A percentile compares a stretch with the other conserved stretches of the same genome.
Evolutionary conservation across 2,113 vertebrate genomes (phyloP).

Genomic region (Anguilla japonica): DNA sequence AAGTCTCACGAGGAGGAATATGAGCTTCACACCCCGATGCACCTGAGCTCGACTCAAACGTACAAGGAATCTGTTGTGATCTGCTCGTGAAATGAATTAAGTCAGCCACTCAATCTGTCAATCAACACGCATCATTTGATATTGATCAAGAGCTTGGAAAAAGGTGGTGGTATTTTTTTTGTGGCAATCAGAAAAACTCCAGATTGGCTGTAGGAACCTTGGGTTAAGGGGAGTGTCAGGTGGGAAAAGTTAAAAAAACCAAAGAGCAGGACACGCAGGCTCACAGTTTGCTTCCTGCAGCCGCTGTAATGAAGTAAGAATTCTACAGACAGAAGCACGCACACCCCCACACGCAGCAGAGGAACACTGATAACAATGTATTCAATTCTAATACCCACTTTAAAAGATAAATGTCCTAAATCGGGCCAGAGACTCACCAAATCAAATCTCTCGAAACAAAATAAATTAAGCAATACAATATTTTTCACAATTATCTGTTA

Average conservation of each 20-base stretch:
- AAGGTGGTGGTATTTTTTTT: constrained; percentile 21
- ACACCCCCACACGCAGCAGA: constrained; percentile 29
- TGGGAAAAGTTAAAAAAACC: constrained; percentile 25
- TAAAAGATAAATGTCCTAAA: constrained; percentile 70
- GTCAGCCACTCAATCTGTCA: neutral
- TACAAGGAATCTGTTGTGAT: neutral
- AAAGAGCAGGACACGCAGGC: constrained; percentile 41
- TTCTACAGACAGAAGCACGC: constrained; percentile 22
- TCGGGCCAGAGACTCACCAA: constrained; percentile 51
- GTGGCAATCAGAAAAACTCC: neutral
- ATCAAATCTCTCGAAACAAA: constrained; percentile 77
- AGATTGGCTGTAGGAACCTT: neutral
- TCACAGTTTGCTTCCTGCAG: constrained; percentile 50
- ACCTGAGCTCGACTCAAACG: neutral
- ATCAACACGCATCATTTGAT: neutral
- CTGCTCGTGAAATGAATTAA: neutral
- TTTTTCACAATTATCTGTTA: constrained; percentile 79
- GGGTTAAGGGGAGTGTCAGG: neutral
- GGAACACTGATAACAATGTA: constrained; percentile 46
- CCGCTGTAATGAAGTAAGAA: constrained; percentile 61
- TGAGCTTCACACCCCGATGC: neutral
- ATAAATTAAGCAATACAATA: constrained; percentile 81
- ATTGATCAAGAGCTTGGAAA: constrained; percentile 22
- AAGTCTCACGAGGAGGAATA: neutral
- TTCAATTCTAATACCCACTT: constrained; percentile 57